Evolutionary conservation across 2,888 invertebrate genomes (phyloP).

Genomic region (Anoplius nigerrimus): DNA sequence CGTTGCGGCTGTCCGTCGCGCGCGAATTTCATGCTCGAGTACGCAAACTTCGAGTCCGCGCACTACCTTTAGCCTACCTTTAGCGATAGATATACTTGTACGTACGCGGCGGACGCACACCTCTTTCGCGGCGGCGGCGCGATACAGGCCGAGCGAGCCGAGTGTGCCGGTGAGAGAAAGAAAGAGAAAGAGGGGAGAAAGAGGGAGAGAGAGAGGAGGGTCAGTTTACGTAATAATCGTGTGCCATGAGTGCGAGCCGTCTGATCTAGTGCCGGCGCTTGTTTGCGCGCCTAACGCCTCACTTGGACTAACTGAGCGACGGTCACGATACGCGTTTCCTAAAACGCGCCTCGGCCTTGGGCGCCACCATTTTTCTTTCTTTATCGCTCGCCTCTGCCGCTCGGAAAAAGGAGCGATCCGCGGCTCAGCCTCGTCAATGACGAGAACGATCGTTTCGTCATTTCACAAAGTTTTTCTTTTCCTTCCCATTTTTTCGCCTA

Average conservation of each 20-base stretch:
- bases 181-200: slow-evolving; percentile 15
- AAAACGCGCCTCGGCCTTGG: too few relatives aligned
- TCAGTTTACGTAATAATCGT: slow-evolving; percentile 52
- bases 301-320: neutral
- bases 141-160: slow-evolving; percentile 14
- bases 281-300: slow-evolving; percentile 39
- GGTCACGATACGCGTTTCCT: slow-evolving; percentile 10
- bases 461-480: too few relatives aligned
- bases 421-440: too few relatives aligned
- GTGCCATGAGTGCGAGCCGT: slow-evolving; percentile 43
- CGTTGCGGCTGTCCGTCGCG: slow-evolving; percentile 34
- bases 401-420: too few relatives aligned
- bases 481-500: too few relatives aligned
- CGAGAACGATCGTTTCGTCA: too few relatives aligned
- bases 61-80: too few relatives aligned
- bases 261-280: slow-evolving; percentile 45
- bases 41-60: slow-evolving; percentile 44
- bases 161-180: neutral
- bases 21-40: slow-evolving; percentile 53
- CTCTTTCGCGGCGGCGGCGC: slow-evolving; percentile 8
- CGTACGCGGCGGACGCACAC: slow-evolving; percentile 11
- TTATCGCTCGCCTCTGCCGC: too few relatives aligned
- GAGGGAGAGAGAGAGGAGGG: slow-evolving; percentile 12
- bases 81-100: too few relatives aligned
- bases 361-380: too few relatives aligned